Evolutionary conservation across 2,888 invertebrate genomes (phyloP).

Genomic region (Cremastinae sp.): DNA sequence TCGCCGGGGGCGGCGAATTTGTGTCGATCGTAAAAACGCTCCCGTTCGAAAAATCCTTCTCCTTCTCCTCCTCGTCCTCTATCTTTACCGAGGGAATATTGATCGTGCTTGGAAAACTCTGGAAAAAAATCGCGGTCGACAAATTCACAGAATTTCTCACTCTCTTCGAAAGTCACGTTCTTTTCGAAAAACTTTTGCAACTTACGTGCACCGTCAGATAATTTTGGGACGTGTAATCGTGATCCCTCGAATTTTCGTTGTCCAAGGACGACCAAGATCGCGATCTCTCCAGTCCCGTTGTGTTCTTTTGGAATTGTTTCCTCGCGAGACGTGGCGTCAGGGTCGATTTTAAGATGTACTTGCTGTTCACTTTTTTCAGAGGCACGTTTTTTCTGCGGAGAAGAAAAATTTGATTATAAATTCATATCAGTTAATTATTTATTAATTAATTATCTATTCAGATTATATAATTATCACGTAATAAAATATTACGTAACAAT

Average conservation of each 20-base stretch:
- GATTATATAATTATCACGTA: background rate
- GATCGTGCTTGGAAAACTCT: conserved; percentile 85
- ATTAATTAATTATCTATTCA: background rate
- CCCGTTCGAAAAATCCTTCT: conserved; percentile 73
- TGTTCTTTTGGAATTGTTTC: conserved; percentile 86
- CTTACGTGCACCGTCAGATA: conserved; percentile 89
- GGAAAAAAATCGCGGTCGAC: conserved; percentile 63
- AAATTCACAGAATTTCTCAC: background rate
- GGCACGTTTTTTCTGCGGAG: conserved; percentile 85
- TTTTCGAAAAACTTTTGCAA: too few species aligned
- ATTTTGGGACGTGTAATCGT: conserved; percentile 85
- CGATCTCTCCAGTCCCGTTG: conserved; percentile 85
- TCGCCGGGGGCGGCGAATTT: conserved; percentile 64
- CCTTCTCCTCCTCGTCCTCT: conserved; percentile 85
- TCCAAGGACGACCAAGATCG: conserved; percentile 88
- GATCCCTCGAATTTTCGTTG: conserved; percentile 82
- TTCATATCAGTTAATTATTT: background rate
- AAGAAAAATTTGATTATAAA: background rate
- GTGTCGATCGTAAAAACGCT: conserved; percentile 75
- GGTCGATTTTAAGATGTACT: conserved; percentile 91
- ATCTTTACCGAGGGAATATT: conserved; percentile 87
- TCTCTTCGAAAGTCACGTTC: background rate
- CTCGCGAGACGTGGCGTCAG: conserved; percentile 89
- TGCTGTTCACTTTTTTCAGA: conserved; percentile 89
- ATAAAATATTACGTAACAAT: too few species aligned